Evolutionary conservation across 2,113 vertebrate genomes (phyloP).

Genomic region (Bagarius yarrelli): DNA sequence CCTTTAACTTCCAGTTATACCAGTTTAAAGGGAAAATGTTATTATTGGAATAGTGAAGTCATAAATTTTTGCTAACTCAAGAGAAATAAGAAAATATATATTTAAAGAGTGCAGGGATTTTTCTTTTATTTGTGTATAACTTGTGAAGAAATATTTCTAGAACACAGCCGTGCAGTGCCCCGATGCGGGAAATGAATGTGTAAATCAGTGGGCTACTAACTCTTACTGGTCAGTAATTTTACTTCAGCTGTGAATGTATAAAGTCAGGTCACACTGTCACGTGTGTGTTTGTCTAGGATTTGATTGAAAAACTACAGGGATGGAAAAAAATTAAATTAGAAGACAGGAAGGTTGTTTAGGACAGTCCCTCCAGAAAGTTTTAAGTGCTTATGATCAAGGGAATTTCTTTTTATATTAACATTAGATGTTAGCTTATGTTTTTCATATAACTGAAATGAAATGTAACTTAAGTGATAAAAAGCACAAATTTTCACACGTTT

Average conservation of each 20-base stretch:
- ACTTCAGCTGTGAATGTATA: not conserved
- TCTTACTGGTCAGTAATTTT: not conserved
- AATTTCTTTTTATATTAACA: not conserved
- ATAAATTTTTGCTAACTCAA: not conserved
- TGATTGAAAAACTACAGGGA: constrained; percentile 14
- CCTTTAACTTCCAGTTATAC: not conserved
- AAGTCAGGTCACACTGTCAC: not conserved
- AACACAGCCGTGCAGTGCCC: not conserved
- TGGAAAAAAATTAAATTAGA: not conserved
- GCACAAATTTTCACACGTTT: too few species aligned
- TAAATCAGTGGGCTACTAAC: not conserved
- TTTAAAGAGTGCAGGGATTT: not conserved
- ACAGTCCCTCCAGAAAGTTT: not conserved
- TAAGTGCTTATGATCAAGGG: not conserved
- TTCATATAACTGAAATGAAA: not conserved
- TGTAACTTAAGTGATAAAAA: too few species aligned
- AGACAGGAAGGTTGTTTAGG: not conserved
- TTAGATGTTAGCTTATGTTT: not conserved
- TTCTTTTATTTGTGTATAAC: not conserved
- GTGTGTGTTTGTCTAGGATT: not conserved
- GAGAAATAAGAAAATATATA: not conserved
- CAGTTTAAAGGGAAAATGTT: not conserved
- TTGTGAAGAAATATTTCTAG: not conserved
- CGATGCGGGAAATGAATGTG: not conserved
- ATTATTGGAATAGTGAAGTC: not conserved